Evolutionary conservation across 2,888 invertebrate genomes (phyloP), one percentile per base, ranked within the genome.

Genomic region (Apodemia hepburni): DNA sequence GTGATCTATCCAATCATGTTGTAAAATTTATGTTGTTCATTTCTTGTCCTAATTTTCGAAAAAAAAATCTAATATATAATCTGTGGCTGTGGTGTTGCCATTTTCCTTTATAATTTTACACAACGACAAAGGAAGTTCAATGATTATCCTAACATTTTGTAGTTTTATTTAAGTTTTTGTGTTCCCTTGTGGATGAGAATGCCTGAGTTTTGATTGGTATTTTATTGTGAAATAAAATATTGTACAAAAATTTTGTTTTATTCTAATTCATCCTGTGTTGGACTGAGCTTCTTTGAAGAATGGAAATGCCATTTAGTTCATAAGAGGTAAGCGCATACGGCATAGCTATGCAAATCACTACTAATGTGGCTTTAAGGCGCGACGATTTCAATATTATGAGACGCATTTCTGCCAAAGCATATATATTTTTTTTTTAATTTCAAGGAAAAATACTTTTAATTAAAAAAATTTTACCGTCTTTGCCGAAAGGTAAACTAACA

Each of bases 191-290:
- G 79, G 77, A 78, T 82, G 75, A 76, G 85, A 70, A 83, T 87
- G 87, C 76, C 83, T 85, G 87, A 80, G 85, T 88, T 89, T 89
- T 85, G 89, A 89, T 84, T 85, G 85, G 79, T 81, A 84, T 85
- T 88, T 89, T 86, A 84, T 82, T 84, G 82, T 82, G 84, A 78
- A 87, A 86, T 88, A 88, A 87, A 87, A 79, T 78, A 84, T 82
- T 85, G 82, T 86, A 87, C 81, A 81, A 78, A 66, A 64, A 62
- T 51, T 45, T 11, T 62, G 65, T 75, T 76, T 80, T 74, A 71
- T 74, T 75, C 70, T 62, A 6, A 6, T 29, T 29, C 29, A 29
- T 22, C 22, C 22, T 2, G 22, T 22, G 22, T 22, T 22, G 22
- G 22, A 2, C 22, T 22, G 22, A 22, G 22, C 22, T 22, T 2